A percentile compares a stretch with the other conserved stretches of the same genome.
These are phyloP conservation scores for Eurystomus glaucurus DNA, from an alignment of 2,797 vertebrate species.

Conservation along the genomic window DNA sequence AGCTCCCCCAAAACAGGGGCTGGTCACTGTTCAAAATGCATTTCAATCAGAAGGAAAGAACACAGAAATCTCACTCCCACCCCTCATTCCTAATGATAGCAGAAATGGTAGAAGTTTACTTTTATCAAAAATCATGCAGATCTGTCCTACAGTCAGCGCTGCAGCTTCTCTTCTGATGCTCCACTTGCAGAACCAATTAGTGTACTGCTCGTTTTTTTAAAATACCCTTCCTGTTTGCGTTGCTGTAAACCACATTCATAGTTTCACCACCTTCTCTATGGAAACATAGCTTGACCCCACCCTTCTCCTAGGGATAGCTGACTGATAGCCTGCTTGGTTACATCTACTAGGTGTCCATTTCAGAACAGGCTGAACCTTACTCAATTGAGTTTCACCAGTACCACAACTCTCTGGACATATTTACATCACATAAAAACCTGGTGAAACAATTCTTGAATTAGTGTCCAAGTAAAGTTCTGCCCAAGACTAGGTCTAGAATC, in stretches of 20 bases:
- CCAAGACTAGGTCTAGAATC: not conserved
- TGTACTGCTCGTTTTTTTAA: not conserved
- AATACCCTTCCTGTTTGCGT: not conserved
- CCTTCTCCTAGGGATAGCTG: not conserved
- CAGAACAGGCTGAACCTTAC: not conserved
- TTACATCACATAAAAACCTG: not conserved
- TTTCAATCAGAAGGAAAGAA: not conserved
- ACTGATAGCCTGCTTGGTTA: not conserved
- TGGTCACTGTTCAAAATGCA: not conserved
- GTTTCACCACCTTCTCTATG: not conserved
- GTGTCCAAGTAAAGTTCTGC: not conserved
- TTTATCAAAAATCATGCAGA: not conserved
- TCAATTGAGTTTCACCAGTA: not conserved
- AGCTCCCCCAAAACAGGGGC: not conserved
- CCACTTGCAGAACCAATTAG: not conserved
- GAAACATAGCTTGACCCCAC: not conserved
- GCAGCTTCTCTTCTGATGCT: not conserved
- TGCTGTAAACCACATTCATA: not conserved
- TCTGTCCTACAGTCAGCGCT: not conserved
- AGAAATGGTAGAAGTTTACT: not conserved
- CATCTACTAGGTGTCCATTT: not conserved
- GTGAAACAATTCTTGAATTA: not conserved
- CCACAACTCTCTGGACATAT: not conserved
- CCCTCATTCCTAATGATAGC: not conserved
- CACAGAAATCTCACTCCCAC: not conserved